phyloP scores from a whole-genome alignment of 2,113 vertebrate genomes.

The Heteronetta atricapilla region DNA sequence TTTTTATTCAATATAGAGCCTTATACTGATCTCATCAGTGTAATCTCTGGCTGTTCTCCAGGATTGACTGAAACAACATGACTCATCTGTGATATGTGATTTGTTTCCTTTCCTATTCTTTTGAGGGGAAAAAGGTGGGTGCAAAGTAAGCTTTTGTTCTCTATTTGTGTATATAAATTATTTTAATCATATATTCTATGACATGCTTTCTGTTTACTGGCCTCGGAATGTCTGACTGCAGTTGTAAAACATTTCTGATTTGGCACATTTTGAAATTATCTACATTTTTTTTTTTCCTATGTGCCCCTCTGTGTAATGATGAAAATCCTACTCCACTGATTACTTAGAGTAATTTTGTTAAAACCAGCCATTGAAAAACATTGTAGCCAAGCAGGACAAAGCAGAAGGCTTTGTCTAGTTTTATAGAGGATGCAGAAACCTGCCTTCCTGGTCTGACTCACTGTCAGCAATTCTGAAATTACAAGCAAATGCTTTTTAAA shows the following conservation, averaged over 20 bases:
- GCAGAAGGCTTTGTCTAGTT: neutral
- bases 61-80: conserved; percentile 3
- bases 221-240: neutral
- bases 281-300: neutral
- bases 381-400: neutral
- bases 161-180: neutral
- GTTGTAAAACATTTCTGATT: neutral
- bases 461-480: neutral
- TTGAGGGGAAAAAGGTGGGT: neutral
- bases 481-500: neutral
- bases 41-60: conserved; percentile 25
- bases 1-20: neutral
- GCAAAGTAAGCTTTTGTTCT: neutral
- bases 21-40: conserved; percentile 22
- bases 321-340: neutral
- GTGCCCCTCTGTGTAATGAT: neutral
- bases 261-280: neutral
- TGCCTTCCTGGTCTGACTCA: neutral
- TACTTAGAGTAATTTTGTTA: neutral
- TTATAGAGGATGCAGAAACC: neutral
- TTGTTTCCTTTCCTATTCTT: neutral
- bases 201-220: neutral
- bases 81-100: neutral
- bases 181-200: neutral
- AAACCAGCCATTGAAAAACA: neutral